A percentile compares a stretch with the other conserved stretches of the same genome.
Evolutionary conservation across 1,140 invertebrate species (phyloP).

Genomic region (Berghia stephanieae): DNA sequence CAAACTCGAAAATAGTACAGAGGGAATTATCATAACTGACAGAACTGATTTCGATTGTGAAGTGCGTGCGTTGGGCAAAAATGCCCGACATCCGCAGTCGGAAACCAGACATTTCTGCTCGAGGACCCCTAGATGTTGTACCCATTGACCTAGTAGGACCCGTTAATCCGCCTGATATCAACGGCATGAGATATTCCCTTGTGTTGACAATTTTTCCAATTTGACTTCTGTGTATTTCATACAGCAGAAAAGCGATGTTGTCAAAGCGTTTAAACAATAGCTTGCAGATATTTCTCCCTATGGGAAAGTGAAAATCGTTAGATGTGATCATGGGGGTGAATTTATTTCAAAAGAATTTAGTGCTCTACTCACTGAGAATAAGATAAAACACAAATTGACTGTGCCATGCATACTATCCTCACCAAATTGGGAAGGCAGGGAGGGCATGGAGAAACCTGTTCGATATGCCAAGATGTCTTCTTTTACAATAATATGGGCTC

Average conservation of each 20-base stretch:
- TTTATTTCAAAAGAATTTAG: constrained; percentile 25
- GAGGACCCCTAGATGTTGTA: constrained; percentile 18
- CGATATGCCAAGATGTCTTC: constrained; percentile 28
- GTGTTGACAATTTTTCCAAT: constrained; percentile 33
- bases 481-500: constrained; percentile 40
- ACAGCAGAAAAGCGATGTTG: constrained; percentile 30
- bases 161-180: constrained; percentile 21
- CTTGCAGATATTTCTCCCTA: constrained; percentile 23
- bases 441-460: constrained; percentile 30
- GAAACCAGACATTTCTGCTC: neutral
- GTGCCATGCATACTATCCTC: constrained; percentile 16
- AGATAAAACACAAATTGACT: constrained; percentile 18
- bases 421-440: constrained; percentile 35
- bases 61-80: neutral
- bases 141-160: constrained; percentile 31
- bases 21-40: constrained; percentile 8
- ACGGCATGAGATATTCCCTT: constrained; percentile 36
- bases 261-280: constrained; percentile 18
- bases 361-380: neutral
- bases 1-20: neutral
- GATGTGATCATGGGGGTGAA: constrained; percentile 1
- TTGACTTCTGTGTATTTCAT: constrained; percentile 31
- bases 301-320: neutral
- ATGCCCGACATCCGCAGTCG: neutral
- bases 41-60: neutral